These are phyloP conservation scores for Corythaeola cristata DNA, from an alignment of 2,113 vertebrate species.

Conservation along the genomic window DNA sequence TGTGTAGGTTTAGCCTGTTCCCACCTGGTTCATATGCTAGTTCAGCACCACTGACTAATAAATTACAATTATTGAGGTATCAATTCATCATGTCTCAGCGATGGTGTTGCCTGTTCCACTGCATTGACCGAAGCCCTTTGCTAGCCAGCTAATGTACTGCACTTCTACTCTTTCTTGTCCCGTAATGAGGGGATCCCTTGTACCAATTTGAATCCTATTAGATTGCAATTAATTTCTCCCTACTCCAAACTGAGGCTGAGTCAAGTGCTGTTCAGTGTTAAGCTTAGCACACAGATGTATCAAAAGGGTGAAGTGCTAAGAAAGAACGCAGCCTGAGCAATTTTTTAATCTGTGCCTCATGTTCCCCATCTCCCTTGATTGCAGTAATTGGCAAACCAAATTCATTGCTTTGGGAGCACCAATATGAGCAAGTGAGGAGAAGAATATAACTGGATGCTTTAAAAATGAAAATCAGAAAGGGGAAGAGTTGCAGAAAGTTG, in stretches of 20 bases:
- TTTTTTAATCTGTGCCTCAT: conserved; percentile 30
- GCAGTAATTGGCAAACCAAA: conserved; percentile 49
- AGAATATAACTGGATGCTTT: not conserved
- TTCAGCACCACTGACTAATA: conserved; percentile 20
- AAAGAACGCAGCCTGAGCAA: not conserved
- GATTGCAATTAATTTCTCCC: conserved; percentile 66
- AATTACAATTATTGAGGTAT: conserved; percentile 54
- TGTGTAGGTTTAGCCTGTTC: accelerated
- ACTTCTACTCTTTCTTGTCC: conserved; percentile 55
- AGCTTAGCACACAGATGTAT: not conserved
- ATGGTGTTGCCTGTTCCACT: conserved; percentile 50
- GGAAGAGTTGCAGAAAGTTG: not conserved
- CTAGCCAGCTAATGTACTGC: conserved; percentile 37
- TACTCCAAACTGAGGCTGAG: conserved; percentile 38
- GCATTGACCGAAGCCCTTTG: conserved; percentile 51
- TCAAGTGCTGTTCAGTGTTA: conserved; percentile 30
- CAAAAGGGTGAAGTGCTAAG: conserved; percentile 21
- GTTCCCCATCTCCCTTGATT: conserved; percentile 28
- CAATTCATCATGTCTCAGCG: conserved; percentile 57
- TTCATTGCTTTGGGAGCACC: conserved; percentile 18
- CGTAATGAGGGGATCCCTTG: conserved; percentile 58
- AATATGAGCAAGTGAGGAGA: not conserved
- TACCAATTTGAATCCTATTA: conserved; percentile 71
- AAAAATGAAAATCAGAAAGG: not conserved
- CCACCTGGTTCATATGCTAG: not conserved